Percentiles rank a stretch among this genome's conserved stretches.
These are phyloP conservation scores for Anguilla pacifica DNA, from an alignment of 2,797 vertebrate genomes.

Conservation along the genomic window DNA sequence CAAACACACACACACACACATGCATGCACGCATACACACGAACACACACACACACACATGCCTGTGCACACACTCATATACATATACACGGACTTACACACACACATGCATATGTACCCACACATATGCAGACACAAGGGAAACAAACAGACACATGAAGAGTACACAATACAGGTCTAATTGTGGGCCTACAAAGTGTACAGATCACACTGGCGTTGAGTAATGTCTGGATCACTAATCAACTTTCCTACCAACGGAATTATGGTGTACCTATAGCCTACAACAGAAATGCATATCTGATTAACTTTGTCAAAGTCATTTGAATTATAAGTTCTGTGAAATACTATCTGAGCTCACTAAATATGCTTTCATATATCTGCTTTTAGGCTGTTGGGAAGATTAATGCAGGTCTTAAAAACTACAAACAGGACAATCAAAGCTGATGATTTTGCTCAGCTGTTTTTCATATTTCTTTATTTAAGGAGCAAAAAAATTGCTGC, in stretches of 20 bases:
- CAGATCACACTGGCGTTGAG: background rate
- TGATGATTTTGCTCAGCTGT: background rate
- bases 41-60: slow-evolving; percentile 18
- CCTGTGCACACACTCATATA: slow-evolving; percentile 23
- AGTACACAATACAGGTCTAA: background rate
- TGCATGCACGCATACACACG: background rate
- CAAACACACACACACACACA: slow-evolving; percentile 1
- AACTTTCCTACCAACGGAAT: background rate
- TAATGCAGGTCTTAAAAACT: background rate
- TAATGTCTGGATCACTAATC: background rate
- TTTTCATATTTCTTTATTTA: background rate
- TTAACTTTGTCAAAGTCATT: background rate
- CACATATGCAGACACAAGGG: background rate
- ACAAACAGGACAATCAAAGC: background rate
- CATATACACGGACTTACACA: slow-evolving; percentile 37
- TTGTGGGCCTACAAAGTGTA: background rate
- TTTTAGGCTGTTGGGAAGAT: background rate
- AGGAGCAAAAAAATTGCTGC: background rate
- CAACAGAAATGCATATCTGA: background rate
- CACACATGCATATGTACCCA: slow-evolving; percentile 7
- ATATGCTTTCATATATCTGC: background rate
- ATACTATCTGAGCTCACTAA: background rate
- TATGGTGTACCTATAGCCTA: background rate
- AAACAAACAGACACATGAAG: slow-evolving; percentile 8
- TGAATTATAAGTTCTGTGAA: background rate